Conservation (phyloP, 2,888 invertebrate genomes). For the Rhingia rostrata region DNA sequence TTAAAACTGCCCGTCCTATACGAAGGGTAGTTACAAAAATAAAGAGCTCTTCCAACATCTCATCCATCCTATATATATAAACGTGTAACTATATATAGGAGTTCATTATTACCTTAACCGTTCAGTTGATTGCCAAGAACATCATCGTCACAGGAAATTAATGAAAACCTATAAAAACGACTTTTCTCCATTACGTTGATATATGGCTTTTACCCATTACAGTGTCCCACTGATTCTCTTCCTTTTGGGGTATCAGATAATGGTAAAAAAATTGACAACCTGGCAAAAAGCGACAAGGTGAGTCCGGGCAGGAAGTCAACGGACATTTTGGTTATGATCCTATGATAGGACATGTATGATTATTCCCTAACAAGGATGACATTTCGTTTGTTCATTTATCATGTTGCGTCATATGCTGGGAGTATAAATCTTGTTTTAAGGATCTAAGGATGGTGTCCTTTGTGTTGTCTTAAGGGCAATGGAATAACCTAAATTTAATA, state of each 20-base stretch:
- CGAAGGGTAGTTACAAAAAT: no score
- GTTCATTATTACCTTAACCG: conserved; percentile 57
- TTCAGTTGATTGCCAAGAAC: conserved; percentile 57
- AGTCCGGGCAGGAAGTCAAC: conserved; percentile 55
- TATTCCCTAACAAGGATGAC: conserved; percentile 58
- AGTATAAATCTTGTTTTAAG: conserved; percentile 64
- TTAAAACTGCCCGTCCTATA: no score
- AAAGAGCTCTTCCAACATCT: no score
- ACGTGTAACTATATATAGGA: neutral
- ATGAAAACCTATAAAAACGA: conserved; percentile 63
- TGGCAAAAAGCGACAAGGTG: conserved; percentile 41
- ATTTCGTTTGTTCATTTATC: conserved; percentile 67
- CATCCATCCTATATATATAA: no score
- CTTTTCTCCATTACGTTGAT: conserved; percentile 63
- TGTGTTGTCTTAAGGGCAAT: conserved; percentile 42
- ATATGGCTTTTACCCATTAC: conserved; percentile 57
- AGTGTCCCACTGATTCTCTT: conserved; percentile 43
- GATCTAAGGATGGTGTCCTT: conserved; percentile 41
- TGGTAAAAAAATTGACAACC: conserved; percentile 65
- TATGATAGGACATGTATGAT: conserved; percentile 64
- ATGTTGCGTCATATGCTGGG: conserved; percentile 51
- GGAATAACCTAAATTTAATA: conserved; percentile 42
- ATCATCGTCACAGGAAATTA: conserved; percentile 63
- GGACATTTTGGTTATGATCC: conserved; percentile 70
- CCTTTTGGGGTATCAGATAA: conserved; percentile 43